Base-by-base conservation (phyloP, 92 coral and sea anemone genomes). In the Porites evermanni region DNA sequence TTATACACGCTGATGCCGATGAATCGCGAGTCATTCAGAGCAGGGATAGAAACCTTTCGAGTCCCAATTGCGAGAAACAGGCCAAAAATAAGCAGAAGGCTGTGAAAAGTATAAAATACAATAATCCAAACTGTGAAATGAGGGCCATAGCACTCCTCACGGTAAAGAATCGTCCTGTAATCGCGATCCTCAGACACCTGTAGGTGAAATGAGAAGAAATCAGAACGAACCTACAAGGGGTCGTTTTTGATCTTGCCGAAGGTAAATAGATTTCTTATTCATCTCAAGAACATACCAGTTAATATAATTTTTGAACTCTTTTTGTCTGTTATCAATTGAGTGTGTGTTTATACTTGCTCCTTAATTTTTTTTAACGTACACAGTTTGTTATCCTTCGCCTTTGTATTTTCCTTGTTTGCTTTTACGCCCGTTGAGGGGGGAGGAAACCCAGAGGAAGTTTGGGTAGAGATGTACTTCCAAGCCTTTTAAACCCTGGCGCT, bases 1-100 rank as follows among this genome's bases (percentile, higher is more conserved):
- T 94, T 94, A 21, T 94, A 94, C 67, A 94, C 98, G 74, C 98
- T 92, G 81, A 94, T 94, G 7, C 98, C 98, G 66, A 94, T 94
- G 77, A 94, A 85, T 72, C 95, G 95, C n/a, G 98, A 94, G 81
- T 94, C 98, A 67, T 94, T 94, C 26, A 94, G 89, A 2, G 91
- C 95, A 9, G 98, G 90, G 13, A 94, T 93, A 26, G 98, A 92
- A 6, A 94, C 92, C 50, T 90, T 94, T 44, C 98, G 94, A 14
- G 98, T 94, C 87, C 92, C 98, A 70, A 94, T 92, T 17, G 98
- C 98, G 50, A 92, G 91, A 75, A 94, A 94, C 72, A 94, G 64
- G 12, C 98, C 98, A 78, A 94, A 94, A 78, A 94, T 91, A 17
- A 94, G 91, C 47, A 92, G 80, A 12, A 94, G 91, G 71, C 98